A percentile compares a stretch with the other conserved stretches of the same genome.
Evolutionary conservation across 2,888 invertebrate genomes (phyloP).

Genomic region (Limnephilus lunatus): DNA sequence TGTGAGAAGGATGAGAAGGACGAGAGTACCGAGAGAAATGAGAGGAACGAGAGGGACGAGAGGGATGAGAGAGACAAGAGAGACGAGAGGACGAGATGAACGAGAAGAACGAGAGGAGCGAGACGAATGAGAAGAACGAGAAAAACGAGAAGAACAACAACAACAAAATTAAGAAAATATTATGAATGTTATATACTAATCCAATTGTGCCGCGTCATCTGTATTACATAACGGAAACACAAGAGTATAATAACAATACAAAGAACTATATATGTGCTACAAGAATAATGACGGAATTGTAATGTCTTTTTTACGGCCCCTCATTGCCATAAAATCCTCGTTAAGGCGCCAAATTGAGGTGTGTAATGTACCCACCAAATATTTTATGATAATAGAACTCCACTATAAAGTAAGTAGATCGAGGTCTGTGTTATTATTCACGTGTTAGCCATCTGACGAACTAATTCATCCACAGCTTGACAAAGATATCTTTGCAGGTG

Average conservation of each 20-base stretch:
- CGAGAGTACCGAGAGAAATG: no score
- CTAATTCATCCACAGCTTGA: not conserved
- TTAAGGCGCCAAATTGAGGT: not conserved
- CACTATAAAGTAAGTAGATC: not conserved
- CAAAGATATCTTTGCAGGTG: not conserved
- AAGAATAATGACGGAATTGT: not conserved
- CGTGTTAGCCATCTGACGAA: not conserved
- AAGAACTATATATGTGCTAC: not conserved
- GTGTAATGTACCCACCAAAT: not conserved
- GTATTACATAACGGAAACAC: not conserved
- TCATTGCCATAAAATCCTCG: not conserved
- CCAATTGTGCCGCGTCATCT: not conserved
- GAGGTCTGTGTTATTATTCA: not conserved
- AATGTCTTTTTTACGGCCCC: not conserved
- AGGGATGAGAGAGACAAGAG: no score
- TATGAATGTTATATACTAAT: not conserved
- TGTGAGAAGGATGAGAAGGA: no score
- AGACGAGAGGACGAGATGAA: no score
- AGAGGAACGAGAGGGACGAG: no score
- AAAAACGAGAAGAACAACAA: not conserved
- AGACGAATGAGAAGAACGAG: no score
- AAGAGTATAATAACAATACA: not conserved
- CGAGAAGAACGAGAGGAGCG: no score
- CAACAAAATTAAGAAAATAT: not conserved
- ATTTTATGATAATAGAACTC: conserved; percentile 2